Percentiles rank a stretch among this genome's conserved stretches.
Evolutionary conservation across 37 sponge, comb jelly and placozoan genomes (phyloP).

Genomic region (Halichondria panicea): DNA sequence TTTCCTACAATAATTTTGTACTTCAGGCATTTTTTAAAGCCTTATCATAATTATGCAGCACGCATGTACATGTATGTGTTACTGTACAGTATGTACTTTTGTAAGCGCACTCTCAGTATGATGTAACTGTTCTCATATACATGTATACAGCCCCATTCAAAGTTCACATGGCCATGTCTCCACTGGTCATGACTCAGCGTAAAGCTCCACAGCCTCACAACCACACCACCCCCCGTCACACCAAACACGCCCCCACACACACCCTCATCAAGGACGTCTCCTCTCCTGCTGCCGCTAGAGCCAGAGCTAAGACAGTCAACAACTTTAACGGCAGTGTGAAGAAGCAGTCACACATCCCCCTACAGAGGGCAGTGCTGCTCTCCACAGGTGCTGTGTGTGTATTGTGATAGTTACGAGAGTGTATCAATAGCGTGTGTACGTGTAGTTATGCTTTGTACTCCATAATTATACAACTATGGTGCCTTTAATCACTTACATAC

Average conservation of each 20-base stretch:
- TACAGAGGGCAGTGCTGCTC: constrained; percentile 38
- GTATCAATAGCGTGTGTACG: too few species aligned
- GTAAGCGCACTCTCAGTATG: too few species aligned
- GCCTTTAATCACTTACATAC: too few species aligned
- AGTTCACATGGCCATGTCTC: constrained; percentile 10
- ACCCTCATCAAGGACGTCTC: constrained; percentile 20
- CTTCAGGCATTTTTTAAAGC: too few species aligned
- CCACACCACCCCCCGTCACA: neutral
- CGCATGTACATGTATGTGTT: neutral
- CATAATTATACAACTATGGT: too few species aligned
- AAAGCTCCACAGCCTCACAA: neutral
- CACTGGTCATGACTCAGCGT: constrained; percentile 22
- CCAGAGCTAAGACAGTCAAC: constrained; percentile 1
- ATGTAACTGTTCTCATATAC: too few species aligned
- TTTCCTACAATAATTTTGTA: too few species aligned
- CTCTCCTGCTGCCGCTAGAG: constrained; percentile 28
- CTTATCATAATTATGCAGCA: neutral
- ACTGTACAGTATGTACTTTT: too few species aligned
- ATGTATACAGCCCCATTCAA: constrained; percentile 19
- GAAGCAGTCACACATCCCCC: constrained; percentile 8
- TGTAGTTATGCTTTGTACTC: too few species aligned
- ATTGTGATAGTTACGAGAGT: too few species aligned
- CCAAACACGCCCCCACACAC: neutral
- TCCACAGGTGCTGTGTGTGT: constrained; percentile 30
- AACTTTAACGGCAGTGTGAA: neutral